A percentile compares a stretch with the other conserved stretches of the same genome.
Conservation (phyloP, 1,140 invertebrate species). For the Halyomorpha halys region DNA sequence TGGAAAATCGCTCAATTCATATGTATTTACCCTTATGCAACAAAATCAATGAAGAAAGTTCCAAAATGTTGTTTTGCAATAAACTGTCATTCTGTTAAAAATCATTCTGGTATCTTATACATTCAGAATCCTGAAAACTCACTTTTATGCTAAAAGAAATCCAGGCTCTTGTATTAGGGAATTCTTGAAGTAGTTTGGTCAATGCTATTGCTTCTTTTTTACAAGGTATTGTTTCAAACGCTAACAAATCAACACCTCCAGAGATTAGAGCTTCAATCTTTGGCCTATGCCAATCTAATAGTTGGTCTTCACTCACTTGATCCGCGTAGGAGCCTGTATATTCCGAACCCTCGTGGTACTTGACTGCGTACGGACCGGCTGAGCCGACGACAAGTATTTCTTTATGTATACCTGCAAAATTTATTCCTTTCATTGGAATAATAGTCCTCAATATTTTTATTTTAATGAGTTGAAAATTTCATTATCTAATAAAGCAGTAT, state of each 20-base stretch:
- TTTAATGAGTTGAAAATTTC: too few relatives aligned
- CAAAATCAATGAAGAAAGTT: too few relatives aligned
- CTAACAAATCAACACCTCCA: slow-evolving; percentile 68
- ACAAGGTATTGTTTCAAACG: slow-evolving; percentile 83
- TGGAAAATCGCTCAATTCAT: too few relatives aligned
- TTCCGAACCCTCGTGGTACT: slow-evolving; percentile 77
- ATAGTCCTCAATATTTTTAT: neutral
- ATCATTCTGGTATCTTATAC: neutral
- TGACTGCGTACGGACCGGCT: slow-evolving; percentile 82
- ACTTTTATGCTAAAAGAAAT: slow-evolving; percentile 72
- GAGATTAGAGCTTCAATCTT: slow-evolving; percentile 63
- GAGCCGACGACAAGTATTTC: slow-evolving; percentile 62
- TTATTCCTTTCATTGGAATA: neutral
- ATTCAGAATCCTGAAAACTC: slow-evolving; percentile 24
- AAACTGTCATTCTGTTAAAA: too few relatives aligned
- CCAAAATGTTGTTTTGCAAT: too few relatives aligned
- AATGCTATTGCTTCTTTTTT: slow-evolving; percentile 67
- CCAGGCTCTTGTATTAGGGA: slow-evolving; percentile 65
- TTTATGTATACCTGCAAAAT: neutral
- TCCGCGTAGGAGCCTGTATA: slow-evolving; percentile 76
- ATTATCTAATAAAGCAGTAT: too few relatives aligned
- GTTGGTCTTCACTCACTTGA: slow-evolving; percentile 48
- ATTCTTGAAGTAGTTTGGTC: slow-evolving; percentile 61
- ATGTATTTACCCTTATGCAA: too few relatives aligned
- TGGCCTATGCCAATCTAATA: slow-evolving; percentile 71